These are phyloP conservation scores for Oxycera nigricornis DNA, from an alignment of 2,888 invertebrate species.

Conservation along the genomic window DNA sequence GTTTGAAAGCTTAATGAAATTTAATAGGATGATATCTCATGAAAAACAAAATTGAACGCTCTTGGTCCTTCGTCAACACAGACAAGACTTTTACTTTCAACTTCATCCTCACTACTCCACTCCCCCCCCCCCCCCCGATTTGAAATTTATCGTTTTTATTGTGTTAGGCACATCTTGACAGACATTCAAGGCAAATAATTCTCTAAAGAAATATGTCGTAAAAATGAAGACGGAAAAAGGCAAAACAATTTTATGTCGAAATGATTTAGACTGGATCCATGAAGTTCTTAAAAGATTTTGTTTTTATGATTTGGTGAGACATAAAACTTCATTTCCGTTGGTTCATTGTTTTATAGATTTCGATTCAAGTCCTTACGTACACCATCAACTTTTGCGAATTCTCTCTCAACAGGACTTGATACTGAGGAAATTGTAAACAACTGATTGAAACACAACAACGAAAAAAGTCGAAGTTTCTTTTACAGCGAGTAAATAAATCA, in stretches of 20 bases:
- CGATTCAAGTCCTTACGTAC: too few species aligned
- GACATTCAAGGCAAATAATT: background rate
- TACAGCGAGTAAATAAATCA: too few species aligned
- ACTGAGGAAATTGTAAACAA: too few species aligned
- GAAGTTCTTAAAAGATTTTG: background rate
- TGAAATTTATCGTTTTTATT: too few species aligned
- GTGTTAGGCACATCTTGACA: background rate
- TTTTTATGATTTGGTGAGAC: background rate
- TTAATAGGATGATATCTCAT: slow-evolving; percentile 10
- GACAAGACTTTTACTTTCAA: too few species aligned
- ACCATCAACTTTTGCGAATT: too few species aligned
- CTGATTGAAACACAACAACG: too few species aligned
- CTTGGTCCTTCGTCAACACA: background rate
- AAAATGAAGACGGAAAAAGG: background rate
- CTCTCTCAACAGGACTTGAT: too few species aligned
- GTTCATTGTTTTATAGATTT: too few species aligned
- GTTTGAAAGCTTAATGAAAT: slow-evolving; percentile 26
- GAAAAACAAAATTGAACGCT: background rate
- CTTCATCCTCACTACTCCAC: too few species aligned
- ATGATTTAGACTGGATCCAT: background rate
- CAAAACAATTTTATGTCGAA: background rate
- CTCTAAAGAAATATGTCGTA: background rate
- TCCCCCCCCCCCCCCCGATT: too few species aligned
- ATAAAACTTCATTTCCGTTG: background rate
- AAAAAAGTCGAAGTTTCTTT: too few species aligned